Base-by-base conservation (phyloP, 2,797 vertebrate genomes). In the Urophycis tenuis region DNA sequence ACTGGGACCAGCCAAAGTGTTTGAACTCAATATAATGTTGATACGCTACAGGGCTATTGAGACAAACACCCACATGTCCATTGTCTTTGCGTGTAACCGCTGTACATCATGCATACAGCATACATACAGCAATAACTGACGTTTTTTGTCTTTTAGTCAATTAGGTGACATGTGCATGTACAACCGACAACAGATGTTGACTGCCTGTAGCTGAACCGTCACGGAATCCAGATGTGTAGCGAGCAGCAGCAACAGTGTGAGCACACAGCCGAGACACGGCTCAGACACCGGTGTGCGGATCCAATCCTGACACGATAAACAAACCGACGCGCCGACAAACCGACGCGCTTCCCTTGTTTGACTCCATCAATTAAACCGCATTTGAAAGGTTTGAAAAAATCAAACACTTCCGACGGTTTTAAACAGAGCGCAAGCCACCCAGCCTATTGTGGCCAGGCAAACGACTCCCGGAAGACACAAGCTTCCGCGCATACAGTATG, bases 181-280 rank as follows among this genome's bases (percentile, higher is more conserved):
- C 41, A 76, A 71, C 80, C 76, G 75, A 74, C 32, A 73, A 72
- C 74, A 69, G 81, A 79, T 74, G 75, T 77, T 81, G 41, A 39
- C 76, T 72, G 72, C 74, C 35, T 41, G 71, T 75, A 85, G 75
- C 81, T 64, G 81, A 85, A 70, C 71, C 81, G 81, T 84, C 74
- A n/a, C 77, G 35, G 0, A 33, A 79, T 80, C 78, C 76, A 85
- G 78, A 81, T 85, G 71, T 77, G 80, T 69, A 74, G 73, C 41
- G 78, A 76, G 71, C 45, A 83, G 69, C 53, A 67, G 77, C 80
- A 75, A 77, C 32, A 71, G 41, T 71, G 74, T 75, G 9, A 49
- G 25, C 73, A 34, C 74, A 53, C 74, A 73, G 74, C 74, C 12
- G 60, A 64, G 60, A 25, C n/a, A 64, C 74, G 45, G 76, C 36